Evolutionary conservation across 2,888 invertebrate species (phyloP).

Genomic region (Chirona hameri): DNA sequence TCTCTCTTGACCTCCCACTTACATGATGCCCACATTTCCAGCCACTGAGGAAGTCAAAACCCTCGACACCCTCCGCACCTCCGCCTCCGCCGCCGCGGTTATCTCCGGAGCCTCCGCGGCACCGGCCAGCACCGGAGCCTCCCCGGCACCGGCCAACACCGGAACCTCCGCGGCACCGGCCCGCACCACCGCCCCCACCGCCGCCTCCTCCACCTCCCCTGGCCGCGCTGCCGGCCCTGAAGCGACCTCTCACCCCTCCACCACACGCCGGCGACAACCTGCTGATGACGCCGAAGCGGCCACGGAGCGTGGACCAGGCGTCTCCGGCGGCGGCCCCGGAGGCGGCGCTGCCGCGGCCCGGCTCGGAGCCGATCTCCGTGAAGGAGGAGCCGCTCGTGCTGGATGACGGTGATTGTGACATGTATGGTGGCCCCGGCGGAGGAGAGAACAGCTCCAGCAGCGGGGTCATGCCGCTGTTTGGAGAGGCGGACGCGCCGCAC

Average conservation of each 20-base stretch:
- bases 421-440: background rate
- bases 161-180: background rate
- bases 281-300: background rate
- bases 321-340: background rate
- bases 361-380: background rate
- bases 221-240: background rate
- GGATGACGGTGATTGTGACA: background rate
- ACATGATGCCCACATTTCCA: background rate
- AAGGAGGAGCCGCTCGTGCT: slow-evolving; percentile 24
- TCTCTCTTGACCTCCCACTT: too few relatives aligned
- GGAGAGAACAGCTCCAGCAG: slow-evolving; percentile 2
- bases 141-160: background rate
- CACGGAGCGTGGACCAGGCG: background rate
- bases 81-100: slow-evolving; percentile 3
- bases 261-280: background rate
- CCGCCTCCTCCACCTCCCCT: background rate
- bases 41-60: background rate
- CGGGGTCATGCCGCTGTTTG: background rate
- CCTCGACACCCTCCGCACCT: background rate
- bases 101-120: background rate
- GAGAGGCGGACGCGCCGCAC: background rate
- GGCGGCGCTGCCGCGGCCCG: slow-evolving; percentile 6
- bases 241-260: background rate
- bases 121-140: background rate
- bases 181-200: background rate